Percentiles rank a stretch among this genome's conserved stretches.
phyloP scores from a whole-genome alignment of 2,797 vertebrate species.

The Acipenser transmontanus region DNA sequence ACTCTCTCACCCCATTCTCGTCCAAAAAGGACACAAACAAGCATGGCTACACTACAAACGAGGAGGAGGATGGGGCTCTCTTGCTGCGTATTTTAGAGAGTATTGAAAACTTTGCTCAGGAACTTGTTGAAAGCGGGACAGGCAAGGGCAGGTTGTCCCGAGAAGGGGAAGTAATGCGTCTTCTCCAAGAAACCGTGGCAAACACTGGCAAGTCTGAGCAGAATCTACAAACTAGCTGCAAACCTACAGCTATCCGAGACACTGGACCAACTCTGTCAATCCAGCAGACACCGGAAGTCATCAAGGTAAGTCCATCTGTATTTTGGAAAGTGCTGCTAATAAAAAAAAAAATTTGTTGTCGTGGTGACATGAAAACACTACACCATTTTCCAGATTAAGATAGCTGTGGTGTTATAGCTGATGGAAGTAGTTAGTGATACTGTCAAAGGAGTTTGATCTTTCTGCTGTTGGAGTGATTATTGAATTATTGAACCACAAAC shows the following conservation, averaged over 20 bases:
- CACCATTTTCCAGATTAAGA: not conserved
- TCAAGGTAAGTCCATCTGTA: conserved; percentile 72
- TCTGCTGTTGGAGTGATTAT: no score
- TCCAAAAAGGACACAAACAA: conserved; percentile 47
- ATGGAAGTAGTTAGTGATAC: not conserved
- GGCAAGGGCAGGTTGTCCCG: conserved; percentile 81
- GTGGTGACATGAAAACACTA: conserved; percentile 9
- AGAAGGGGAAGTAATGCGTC: conserved; percentile 92
- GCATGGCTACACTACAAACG: conserved; percentile 55
- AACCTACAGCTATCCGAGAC: conserved; percentile 51
- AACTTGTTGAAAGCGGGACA: conserved; percentile 87
- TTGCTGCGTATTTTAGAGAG: conserved; percentile 88
- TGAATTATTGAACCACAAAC: no score
- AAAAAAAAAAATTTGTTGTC: no score
- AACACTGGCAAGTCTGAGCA: conserved; percentile 51
- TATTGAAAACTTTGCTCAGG: conserved; percentile 96
- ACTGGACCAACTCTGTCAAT: conserved; percentile 71
- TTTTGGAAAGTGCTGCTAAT: conserved; percentile 5
- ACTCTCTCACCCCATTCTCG: conserved; percentile 43
- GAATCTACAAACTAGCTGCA: conserved; percentile 38
- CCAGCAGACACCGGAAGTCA: conserved; percentile 88
- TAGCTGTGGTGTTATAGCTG: not conserved
- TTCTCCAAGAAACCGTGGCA: conserved; percentile 87
- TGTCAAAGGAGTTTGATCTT: no score
- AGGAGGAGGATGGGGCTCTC: conserved; percentile 86